phyloP scores from a whole-genome alignment of 2,888 invertebrate species.

The Colostygia pectinataria region DNA sequence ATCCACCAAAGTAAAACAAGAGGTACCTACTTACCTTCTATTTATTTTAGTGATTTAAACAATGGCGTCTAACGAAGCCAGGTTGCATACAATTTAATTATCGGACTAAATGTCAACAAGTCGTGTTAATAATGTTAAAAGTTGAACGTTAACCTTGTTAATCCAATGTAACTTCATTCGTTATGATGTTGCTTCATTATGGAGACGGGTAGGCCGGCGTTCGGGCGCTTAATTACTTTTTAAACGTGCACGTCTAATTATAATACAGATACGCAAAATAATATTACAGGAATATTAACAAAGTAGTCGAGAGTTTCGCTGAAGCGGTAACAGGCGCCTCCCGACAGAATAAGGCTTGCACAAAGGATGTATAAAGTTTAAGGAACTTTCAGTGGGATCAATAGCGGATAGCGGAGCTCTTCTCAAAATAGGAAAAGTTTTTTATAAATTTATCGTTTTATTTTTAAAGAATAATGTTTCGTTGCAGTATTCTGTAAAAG shows the following conservation, averaged over 20 bases:
- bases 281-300: constrained; percentile 20
- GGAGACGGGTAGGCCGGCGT: constrained; percentile 43
- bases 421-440: constrained; percentile 25
- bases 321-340: constrained; percentile 8
- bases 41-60: constrained; percentile 61
- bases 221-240: constrained; percentile 48
- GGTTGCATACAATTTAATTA: constrained; percentile 38
- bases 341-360: constrained; percentile 25
- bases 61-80: constrained; percentile 49
- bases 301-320: constrained; percentile 15
- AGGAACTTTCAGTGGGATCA: constrained; percentile 32
- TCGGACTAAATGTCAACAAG: constrained; percentile 43
- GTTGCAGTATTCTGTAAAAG: neutral
- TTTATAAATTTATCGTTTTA: constrained; percentile 7
- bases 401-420: constrained; percentile 30
- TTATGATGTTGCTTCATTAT: constrained; percentile 50
- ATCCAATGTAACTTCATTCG: constrained; percentile 57
- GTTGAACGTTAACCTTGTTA: constrained; percentile 48
- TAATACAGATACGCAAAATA: constrained; percentile 27
- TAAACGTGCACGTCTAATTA: constrained; percentile 33
- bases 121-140: constrained; percentile 43
- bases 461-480: constrained; percentile 5
- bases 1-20: constrained; percentile 66
- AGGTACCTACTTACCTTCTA: constrained; percentile 50
- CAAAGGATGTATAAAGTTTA: constrained; percentile 31